Conservation (phyloP, 1,140 invertebrate genomes). For the Pemphigus obesinymphae region DNA sequence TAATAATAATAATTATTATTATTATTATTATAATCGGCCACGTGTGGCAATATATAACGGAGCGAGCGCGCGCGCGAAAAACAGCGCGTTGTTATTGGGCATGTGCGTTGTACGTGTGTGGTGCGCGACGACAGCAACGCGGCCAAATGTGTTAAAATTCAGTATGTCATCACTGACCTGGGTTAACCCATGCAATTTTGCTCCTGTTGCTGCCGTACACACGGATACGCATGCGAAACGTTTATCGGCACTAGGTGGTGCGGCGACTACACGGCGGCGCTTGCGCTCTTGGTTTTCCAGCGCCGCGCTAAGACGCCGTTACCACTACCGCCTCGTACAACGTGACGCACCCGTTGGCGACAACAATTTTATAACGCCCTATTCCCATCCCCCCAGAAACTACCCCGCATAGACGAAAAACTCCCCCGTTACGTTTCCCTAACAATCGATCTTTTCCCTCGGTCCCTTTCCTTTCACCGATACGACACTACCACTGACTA, state of each 20-base stretch:
- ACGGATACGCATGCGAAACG: neutral
- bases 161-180: constrained; percentile 37
- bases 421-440: neutral
- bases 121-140: neutral
- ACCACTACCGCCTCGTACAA: neutral
- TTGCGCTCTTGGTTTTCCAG: neutral
- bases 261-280: neutral
- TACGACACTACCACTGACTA: neutral
- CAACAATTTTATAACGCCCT: no score
- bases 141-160: constrained; percentile 35
- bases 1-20: no score
- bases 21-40: no score
- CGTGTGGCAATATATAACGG: no score
- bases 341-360: neutral
- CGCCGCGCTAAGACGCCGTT: no score
- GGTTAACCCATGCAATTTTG: constrained; percentile 21
- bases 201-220: neutral
- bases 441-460: neutral
- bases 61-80: neutral
- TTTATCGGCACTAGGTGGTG: neutral
- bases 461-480: neutral
- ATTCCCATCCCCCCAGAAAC: no score
- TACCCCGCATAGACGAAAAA: neutral
- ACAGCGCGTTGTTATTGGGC: neutral
- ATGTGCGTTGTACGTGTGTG: neutral